phyloP scores from a whole-genome alignment of 2,888 invertebrate genomes.

The Hybos culiciformis region DNA sequence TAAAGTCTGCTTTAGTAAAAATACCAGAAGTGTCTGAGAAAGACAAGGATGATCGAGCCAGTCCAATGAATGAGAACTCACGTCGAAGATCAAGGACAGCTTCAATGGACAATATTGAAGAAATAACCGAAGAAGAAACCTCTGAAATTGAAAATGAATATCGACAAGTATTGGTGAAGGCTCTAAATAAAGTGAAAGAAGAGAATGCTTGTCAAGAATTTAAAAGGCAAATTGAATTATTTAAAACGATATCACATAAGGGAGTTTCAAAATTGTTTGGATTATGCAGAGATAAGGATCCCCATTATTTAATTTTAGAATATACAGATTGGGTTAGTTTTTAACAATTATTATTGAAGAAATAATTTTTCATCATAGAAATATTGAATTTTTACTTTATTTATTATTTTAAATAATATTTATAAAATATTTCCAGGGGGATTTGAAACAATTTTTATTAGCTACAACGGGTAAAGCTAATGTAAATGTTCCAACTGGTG shows the following conservation, averaged over 20 bases:
- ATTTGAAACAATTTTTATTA: conserved; percentile 75
- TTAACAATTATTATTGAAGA: neutral
- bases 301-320: conserved; percentile 78
- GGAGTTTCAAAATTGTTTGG: conserved; percentile 68
- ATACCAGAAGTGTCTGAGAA: conserved; percentile 19
- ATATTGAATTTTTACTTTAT: neutral
- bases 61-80: conserved; percentile 23
- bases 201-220: conserved; percentile 70
- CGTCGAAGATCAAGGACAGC: conserved; percentile 34
- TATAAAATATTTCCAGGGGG: conserved; percentile 49
- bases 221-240: conserved; percentile 76
- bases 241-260: conserved; percentile 68
- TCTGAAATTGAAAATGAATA: conserved; percentile 24
- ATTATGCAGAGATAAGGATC: conserved; percentile 69
- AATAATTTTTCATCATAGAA: neutral
- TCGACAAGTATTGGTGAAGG: conserved; percentile 55
- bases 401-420: conserved; percentile 4
- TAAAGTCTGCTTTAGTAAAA: conserved; percentile 27
- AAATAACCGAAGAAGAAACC: conserved; percentile 31
- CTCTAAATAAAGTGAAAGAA: conserved; percentile 60
- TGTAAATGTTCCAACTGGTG: conserved; percentile 21
- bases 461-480: conserved; percentile 39
- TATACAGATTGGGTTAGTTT: conserved; percentile 79
- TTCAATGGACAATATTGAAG: conserved; percentile 35
- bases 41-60: conserved; percentile 22